Base-by-base conservation (phyloP, 2,888 invertebrate species). In the Andrena haemorrhoa region DNA sequence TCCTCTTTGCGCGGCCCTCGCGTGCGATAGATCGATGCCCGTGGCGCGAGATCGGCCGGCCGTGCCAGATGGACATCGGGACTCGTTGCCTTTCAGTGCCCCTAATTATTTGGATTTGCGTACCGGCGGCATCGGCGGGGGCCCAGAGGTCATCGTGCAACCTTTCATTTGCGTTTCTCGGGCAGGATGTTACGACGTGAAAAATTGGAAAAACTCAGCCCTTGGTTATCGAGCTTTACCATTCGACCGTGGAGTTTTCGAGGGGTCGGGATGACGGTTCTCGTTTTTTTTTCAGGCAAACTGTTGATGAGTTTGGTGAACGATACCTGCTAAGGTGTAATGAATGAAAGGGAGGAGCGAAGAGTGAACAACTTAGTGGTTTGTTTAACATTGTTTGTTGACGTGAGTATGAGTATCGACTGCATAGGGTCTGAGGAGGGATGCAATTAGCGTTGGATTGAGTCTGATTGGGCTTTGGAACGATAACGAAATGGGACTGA, bases 41-140 rank as follows among this genome's bases (percentile, higher is more conserved):
- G 58, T 76, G 76, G 77, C 66, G 76, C 72, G 83, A 73, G 82
- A 83, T 73, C 64, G 76, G 23, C 63, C 66, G 41, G 68, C 72
- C 68, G 61, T 74, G 77, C 83, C 83, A 83, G 83, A 75, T 83
- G 83, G 83, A 83, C 82, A 83, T 74, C 83, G 83, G 41, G 64
- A 35, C 68, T 68, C 66, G 79, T 71, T 63, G 61, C 79, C 65
- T 79, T 71, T 79, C 79, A 66, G 66, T 68, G 69, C 82, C 82
- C 72, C 75, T 82, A 82, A 83, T 83, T 82, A 77, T 77, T 77
- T 82, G 53, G 71, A 83, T 82, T 77, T 74, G 77, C 82, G 74
- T 82, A 82, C 72, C 29, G 58, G 49, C 78, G 41, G 49, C 65
- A 31, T 20, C 56, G 29, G 41, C 1, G 41, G 35, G 76, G 70